phyloP scores from a whole-genome alignment of 2,113 vertebrate species.

The Oncorhynchus mykiss region DNA sequence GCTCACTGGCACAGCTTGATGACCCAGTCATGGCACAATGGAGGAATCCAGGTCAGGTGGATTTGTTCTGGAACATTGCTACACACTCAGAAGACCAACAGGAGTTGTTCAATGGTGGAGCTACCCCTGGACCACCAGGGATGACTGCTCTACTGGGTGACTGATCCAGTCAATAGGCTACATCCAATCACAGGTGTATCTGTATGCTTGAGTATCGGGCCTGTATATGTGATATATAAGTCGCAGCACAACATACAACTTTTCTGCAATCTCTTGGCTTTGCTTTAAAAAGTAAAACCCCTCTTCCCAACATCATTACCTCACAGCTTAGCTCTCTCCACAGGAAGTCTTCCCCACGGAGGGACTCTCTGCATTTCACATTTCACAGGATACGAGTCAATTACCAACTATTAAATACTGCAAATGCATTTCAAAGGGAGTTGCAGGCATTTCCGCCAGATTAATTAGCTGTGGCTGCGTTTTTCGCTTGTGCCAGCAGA shows the following conservation, averaged over 20 bases:
- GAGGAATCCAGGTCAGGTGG: slow-evolving; percentile 64
- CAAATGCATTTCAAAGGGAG: slow-evolving; percentile 41
- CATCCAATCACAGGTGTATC: no score
- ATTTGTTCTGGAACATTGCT: slow-evolving; percentile 10
- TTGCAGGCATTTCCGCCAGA: slow-evolving; percentile 25
- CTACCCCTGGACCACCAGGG: not conserved
- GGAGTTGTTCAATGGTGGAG: not conserved
- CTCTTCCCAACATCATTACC: slow-evolving; percentile 9
- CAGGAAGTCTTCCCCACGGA: slow-evolving; percentile 17
- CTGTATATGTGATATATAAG: not conserved
- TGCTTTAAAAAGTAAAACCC: not conserved
- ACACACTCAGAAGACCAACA: no score
- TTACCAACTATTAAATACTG: slow-evolving; percentile 49
- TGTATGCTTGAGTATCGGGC: no score
- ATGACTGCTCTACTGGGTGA: not conserved
- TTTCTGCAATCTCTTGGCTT: not conserved
- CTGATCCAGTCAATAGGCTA: not conserved
- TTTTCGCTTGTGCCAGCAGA: not conserved
- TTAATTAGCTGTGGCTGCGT: slow-evolving; percentile 32
- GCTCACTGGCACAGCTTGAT: slow-evolving; percentile 58
- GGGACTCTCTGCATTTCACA: slow-evolving; percentile 1
- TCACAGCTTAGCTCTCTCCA: slow-evolving; percentile 18
- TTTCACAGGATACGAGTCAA: slow-evolving; percentile 42
- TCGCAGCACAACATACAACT: not conserved
- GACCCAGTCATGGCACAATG: slow-evolving; percentile 62